Base-by-base conservation (phyloP, 1,140 invertebrate species). In the Sitodiplosis mosellana region DNA sequence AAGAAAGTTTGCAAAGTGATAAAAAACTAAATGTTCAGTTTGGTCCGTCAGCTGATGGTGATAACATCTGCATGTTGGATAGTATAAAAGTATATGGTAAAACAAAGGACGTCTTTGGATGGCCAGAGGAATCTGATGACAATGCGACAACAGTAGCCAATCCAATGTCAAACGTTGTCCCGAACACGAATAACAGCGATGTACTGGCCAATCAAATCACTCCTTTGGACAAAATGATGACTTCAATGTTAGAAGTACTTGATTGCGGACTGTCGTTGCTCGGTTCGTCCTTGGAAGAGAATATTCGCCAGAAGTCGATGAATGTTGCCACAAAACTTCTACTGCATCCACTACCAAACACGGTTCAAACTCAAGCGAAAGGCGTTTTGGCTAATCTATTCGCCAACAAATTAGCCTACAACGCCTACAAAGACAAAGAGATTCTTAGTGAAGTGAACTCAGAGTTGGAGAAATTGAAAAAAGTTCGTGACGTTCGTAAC, bases 81-180 rank as follows among this genome's bases (percentile, higher is more conserved):
- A 90, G 86, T 37, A 80, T 96, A 12, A 93, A 92, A 71, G 64
- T 75, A 20, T 88, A 96, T 64, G 90, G 89, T 2, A 94, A 95
- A 67, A 88, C 87, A 2, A 97, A 96, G 69, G 92, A 96, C 61
- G 71, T 80, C 0, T 94, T 97, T 66, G 91, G 90, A 38, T 97
- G 92, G 93, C 91, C 92, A 0, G 92, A 97, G 64, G 92, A 96
- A 59, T 77, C 74, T 12, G 91, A 95, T 57, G 91, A 95, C 51
- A 69, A 67, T 54, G 56, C 3, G 2, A 14, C 20, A 27, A 27
- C 27, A 14, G 12, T 21, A 33, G 43, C 43, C 4, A 42, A 17
- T 12, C 10, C 10, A 17, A 27, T 11, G 14, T 22, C 22, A 45
- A 12, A 7, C 11, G 18, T 7, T 11, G 11, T 5, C 37, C 17